Evolutionary conservation across 2,113 vertebrate genomes (phyloP).

Genomic region (Eudyptes chrysolophus): DNA sequence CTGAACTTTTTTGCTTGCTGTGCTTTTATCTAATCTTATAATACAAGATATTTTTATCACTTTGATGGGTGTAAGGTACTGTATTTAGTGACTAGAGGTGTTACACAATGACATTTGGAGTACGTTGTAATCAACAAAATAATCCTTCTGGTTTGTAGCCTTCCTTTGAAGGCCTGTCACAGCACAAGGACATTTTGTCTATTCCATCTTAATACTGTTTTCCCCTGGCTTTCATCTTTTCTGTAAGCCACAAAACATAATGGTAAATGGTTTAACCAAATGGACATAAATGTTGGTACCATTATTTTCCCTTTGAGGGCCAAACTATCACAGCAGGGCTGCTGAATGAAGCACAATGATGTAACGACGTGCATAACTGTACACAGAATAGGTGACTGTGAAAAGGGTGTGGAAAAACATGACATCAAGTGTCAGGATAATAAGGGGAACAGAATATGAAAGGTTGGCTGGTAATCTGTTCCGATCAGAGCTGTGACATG

Average conservation of each 20-base stretch:
- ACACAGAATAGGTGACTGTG: background rate
- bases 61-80: background rate
- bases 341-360: background rate
- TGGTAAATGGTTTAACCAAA: conserved; percentile 60
- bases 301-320: conserved; percentile 37
- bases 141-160: conserved; percentile 43
- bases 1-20: background rate
- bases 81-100: background rate
- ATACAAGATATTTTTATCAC: conserved; percentile 10
- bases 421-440: background rate
- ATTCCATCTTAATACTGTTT: conserved; percentile 54
- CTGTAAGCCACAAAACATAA: conserved; percentile 56
- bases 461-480: background rate
- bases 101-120: conserved; percentile 1
- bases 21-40: conserved; percentile 50
- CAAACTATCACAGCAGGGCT: background rate
- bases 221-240: conserved; percentile 63
- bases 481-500: background rate
- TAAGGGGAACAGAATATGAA: conserved; percentile 4
- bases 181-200: conserved; percentile 44
- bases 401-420: conserved; percentile 6
- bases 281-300: conserved; percentile 28
- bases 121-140: conserved; percentile 42
- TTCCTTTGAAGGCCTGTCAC: conserved; percentile 60
- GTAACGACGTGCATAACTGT: background rate